Base-by-base conservation (phyloP, 2,888 invertebrate genomes). In the Pammene aurita region DNA sequence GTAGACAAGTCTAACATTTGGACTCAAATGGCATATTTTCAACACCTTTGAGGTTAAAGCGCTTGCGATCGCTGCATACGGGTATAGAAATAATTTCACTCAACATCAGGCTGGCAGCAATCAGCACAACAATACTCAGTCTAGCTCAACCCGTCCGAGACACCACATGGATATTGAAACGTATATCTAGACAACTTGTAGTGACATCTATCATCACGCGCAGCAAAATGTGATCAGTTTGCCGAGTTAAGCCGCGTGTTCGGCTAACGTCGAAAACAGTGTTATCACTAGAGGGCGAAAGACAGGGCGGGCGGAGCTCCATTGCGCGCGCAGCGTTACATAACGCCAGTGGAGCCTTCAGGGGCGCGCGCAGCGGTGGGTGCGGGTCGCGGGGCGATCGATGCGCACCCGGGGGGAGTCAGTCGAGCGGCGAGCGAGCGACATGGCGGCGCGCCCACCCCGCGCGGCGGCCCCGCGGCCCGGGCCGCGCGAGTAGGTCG, bases 381-480 rank as follows among this genome's bases (percentile, higher is more conserved):
- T 74, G 89, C 85, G 89, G 88, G 88, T 88, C 84, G 88, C 87
- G 89, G 88, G 88, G 86, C 90, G 91, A 90, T 90, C 90, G 90
- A 90, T 90, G 87, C 86, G 85, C 87, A 87, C 88, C 82, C 81
- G 88, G 89, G 90, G 90, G 92, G 89, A 88, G 89, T 88, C 89
- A 90, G 90, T 91, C 88, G 89, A 90, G 88, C 90, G 89, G 88
- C 88, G 89, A 89, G 89, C 89, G 89, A 89, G 89, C 90, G 89
- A 89, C 89, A 92, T 92, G 92, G 90, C 90, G 88, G 89, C 90
- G 91, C 90, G 90, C 89, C 90, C 88, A 89, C 86, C 89, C 90
- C 91, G 90, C 91, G 89, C 91, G 92, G 91, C 91, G 91, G 91
- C 90, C 91, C 90, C 91, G 91, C 89, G 90, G 91, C 91, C 92